Percentiles rank a stretch among this genome's conserved stretches.
phyloP scores from a whole-genome alignment of 2,113 vertebrate genomes.

The Anoura caudifer region DNA sequence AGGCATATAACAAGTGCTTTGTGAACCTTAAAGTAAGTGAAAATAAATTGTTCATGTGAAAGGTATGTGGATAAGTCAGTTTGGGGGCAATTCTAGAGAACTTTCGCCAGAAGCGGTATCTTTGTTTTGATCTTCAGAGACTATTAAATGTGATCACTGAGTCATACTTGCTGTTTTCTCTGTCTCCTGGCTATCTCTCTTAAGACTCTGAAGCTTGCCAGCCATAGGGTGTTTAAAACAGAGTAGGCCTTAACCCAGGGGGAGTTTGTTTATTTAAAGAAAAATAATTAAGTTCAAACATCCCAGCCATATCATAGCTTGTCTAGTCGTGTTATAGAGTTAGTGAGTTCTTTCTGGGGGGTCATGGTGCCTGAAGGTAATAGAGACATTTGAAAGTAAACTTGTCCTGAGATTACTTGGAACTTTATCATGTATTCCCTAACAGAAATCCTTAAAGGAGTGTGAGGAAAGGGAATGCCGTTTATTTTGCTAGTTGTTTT shows the following conservation, averaged over 20 bases:
- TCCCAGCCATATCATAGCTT: constrained; percentile 26
- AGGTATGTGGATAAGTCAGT: constrained; percentile 49
- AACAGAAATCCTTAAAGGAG: constrained; percentile 35
- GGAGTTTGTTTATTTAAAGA: constrained; percentile 56
- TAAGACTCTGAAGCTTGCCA: constrained; percentile 54
- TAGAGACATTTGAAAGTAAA: constrained; percentile 32
- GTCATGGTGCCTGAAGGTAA: constrained; percentile 13
- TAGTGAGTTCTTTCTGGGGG: constrained; percentile 41
- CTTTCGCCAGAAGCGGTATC: constrained; percentile 43
- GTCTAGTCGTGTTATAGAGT: constrained; percentile 41
- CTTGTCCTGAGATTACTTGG: constrained; percentile 20
- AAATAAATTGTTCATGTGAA: constrained; percentile 63
- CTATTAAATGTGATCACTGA: constrained; percentile 52
- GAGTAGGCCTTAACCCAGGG: constrained; percentile 11
- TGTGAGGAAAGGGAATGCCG: neutral
- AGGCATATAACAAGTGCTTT: constrained; percentile 39
- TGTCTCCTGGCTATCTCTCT: constrained; percentile 47
- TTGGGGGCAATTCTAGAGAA: constrained; percentile 38
- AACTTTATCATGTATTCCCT: neutral
- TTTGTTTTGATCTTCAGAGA: constrained; percentile 59
- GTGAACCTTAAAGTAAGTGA: constrained; percentile 50
- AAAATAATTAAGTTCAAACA: constrained; percentile 54
- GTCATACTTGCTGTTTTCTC: constrained; percentile 53
- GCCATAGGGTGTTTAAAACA: constrained; percentile 43
- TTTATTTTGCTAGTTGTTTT: constrained; percentile 37